Evolutionary conservation across 2,888 invertebrate genomes (phyloP), one percentile per base, ranked within the genome.

Genomic region (Tenodera sinensis): DNA sequence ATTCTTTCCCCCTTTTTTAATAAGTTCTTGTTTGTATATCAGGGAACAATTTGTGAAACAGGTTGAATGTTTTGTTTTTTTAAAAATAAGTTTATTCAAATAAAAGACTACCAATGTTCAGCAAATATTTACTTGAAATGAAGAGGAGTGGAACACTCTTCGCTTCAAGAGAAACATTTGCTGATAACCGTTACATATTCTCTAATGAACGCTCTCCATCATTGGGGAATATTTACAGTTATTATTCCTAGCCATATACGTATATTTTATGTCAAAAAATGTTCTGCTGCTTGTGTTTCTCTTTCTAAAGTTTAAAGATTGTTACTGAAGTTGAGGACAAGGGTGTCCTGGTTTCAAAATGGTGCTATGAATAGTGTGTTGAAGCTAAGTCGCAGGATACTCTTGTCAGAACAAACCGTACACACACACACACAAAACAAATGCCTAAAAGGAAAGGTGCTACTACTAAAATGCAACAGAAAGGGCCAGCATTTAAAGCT

Each of bases 81-180:
- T n/a, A 28, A 30, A 42, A 83, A 81, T 71, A 30, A 82, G 14
- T 82, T 71, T 20, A 71, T 71, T 20, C 8, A 71, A 71, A 42
- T 42, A 71, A 71, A 71, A 71, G 54, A 71, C 54, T 71, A 71
- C 20, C 20, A 71, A 20, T 20, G 20, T 20, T 71, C 20, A 71
- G 20, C 15, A 6, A 25, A 28, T 7, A 15, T 3, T 83, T 54
- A 6, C 12, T 81, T 47, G 20, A 83, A 83, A 27, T 82, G 20
- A 20, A 86, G 85, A 89, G 90, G 90, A 90, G 90, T 90, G 90
- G 90, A 90, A 90, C 90, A 90, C 90, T 83, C 83, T 83, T 34
- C 27, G 12, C 7, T 27, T 82, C 42, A 83, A 83, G 54, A 71
- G 20, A 71, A 71, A 6, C 25, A 25, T 71, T 71, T 25, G 25